A percentile compares a stretch with the other conserved stretches of the same genome.
phyloP scores from a whole-genome alignment of 1,140 invertebrate genomes.

The Drosophila nebulosa region DNA sequence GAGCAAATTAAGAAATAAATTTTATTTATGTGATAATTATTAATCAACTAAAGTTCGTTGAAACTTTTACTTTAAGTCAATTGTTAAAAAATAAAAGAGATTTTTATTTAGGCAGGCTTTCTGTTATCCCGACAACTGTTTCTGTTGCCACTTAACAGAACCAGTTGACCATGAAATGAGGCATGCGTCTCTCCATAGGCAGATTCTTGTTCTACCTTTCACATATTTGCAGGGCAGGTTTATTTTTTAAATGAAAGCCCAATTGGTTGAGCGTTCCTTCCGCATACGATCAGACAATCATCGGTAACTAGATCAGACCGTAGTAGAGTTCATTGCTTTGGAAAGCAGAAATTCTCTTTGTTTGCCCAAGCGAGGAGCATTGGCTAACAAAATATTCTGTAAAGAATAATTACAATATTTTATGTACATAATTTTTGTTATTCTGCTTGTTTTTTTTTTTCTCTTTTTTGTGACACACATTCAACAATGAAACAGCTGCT shows the following conservation, averaged over 20 bases:
- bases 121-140: too few relatives aligned
- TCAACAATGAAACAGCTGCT: slow-evolving; percentile 31
- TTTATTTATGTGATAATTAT: too few relatives aligned
- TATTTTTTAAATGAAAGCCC: not conserved
- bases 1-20: not conserved
- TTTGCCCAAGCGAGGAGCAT: slow-evolving; percentile 37
- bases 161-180: not conserved
- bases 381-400: slow-evolving; percentile 37
- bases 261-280: not conserved
- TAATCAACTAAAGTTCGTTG: too few relatives aligned
- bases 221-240: not conserved
- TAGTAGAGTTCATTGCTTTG: not conserved
- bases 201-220: not conserved
- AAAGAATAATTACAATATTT: slow-evolving; percentile 38
- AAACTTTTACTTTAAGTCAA: too few relatives aligned
- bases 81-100: too few relatives aligned
- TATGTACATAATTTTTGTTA: not conserved
- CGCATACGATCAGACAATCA: not conserved
- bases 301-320: not conserved
- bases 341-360: slow-evolving; percentile 25
- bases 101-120: too few relatives aligned
- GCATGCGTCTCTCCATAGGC: not conserved
- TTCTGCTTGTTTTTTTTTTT: not conserved
- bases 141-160: not conserved
- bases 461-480: slow-evolving; percentile 53